Evolutionary conservation across 2,797 vertebrate species (phyloP), one percentile per base, ranked within the genome.

Genomic region (Pseudochromis fuscus): DNA sequence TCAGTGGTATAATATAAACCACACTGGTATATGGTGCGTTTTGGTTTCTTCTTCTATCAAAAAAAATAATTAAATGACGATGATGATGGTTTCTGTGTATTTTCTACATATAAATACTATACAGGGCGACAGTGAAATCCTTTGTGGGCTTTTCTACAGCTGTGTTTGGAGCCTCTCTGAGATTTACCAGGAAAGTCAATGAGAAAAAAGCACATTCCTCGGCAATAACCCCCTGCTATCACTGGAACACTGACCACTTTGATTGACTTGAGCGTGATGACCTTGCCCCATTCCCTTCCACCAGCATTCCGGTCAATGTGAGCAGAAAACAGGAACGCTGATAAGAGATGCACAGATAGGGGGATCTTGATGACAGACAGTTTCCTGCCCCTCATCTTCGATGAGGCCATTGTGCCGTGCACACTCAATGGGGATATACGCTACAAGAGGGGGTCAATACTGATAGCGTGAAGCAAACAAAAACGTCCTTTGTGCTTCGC

Each of bases 391-490:
- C 92, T 90, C 87, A 72, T 87, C 87, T 82, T 69, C 76, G 92
- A 93, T 84, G 80, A 91, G 88, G 77, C 84, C 85, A 89, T 77
- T 90, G 89, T 91, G 84, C 75, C 83, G 83, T 38, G 78, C 79
- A 90, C 81, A 82, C 87, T 95, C 89, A 86, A 61, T 85, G 83
- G 86, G 78, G 77, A 86, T 91, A 92, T 90, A 90, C 79, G 89
- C 86, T 91, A 72, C 85, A 91, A 78, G 87, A 84, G 65, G 80
- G 69, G 87, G 89, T 90, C 89, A 89, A 85, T 81, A 77, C 82
- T 63, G 89, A 92, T 90, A 91, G 83, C 71, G 44, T 71, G 84
- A 77, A 82, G 86, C 88, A 92, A 93, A 94, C 91, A 94, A 94
- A 90, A 91, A 83, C 63, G 18, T 69, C 86, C 90, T 91, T 92